These are phyloP conservation scores for Trochalopteron elliotii DNA, from an alignment of 2,113 vertebrate genomes.

Conservation along the genomic window DNA sequence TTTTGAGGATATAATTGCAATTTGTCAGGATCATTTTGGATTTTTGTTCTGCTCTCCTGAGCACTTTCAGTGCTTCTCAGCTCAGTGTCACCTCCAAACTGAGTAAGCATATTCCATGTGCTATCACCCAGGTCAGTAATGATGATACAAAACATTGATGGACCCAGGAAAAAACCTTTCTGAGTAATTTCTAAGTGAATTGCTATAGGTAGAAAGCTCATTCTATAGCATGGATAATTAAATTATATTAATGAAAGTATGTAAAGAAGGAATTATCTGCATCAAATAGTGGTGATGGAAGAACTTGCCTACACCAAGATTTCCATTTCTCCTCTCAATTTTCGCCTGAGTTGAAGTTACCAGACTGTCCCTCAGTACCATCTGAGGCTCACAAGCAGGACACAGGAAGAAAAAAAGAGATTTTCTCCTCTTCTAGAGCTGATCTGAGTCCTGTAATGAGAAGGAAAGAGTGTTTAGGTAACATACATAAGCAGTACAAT, in stretches of 20 bases:
- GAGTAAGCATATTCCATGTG: neutral
- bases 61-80: neutral
- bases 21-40: neutral
- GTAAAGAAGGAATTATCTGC: neutral
- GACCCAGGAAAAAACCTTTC: neutral
- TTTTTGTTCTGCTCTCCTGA: neutral
- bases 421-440: neutral
- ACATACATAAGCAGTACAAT: neutral
- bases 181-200: neutral
- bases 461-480: neutral
- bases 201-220: neutral
- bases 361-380: neutral
- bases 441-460: neutral
- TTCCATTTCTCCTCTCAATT: neutral
- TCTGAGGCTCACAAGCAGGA: neutral
- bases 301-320: neutral
- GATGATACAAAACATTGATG: constrained; percentile 21
- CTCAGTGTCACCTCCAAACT: constrained; percentile 22
- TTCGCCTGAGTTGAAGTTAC: neutral
- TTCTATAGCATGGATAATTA: neutral
- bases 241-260: neutral
- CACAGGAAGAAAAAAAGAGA: neutral
- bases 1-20: neutral
- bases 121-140: constrained; percentile 7
- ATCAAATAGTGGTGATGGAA: neutral